phyloP scores from a whole-genome alignment of 2,888 invertebrate genomes.

The Chouioia cunea region DNA sequence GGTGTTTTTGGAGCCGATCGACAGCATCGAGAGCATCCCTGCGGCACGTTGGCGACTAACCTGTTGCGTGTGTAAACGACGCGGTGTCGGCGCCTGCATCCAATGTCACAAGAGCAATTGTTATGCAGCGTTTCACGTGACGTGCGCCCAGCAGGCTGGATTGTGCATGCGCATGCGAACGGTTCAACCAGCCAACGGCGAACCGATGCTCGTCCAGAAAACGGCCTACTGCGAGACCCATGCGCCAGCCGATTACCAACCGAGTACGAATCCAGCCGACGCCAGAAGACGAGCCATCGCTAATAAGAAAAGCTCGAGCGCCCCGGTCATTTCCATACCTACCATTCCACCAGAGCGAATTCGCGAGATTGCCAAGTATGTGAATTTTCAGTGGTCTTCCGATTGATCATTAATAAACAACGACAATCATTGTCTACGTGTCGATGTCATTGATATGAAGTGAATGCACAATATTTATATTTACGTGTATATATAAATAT shows the following conservation, averaged over 20 bases:
- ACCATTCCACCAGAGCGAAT: constrained; percentile 91
- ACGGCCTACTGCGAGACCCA: constrained; percentile 97
- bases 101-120: constrained; percentile 98
- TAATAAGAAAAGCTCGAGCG: constrained; percentile 85
- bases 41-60: constrained; percentile 95
- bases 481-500: not conserved
- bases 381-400: constrained; percentile 12
- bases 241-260: constrained; percentile 77
- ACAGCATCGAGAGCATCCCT: constrained; percentile 96
- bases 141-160: constrained; percentile 96
- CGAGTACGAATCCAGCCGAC: constrained; percentile 65
- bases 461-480: too few relatives aligned
- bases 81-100: constrained; percentile 95
- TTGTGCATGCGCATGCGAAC: constrained; percentile 98
- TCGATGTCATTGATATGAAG: too few relatives aligned
- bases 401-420: too few relatives aligned
- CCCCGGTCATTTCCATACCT: constrained; percentile 93
- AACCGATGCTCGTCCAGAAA: constrained; percentile 90
- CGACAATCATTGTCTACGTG: too few relatives aligned
- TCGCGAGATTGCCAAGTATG: constrained; percentile 88
- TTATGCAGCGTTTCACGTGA: constrained; percentile 98
- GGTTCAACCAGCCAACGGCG: constrained; percentile 76
- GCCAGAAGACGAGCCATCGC: constrained; percentile 69
- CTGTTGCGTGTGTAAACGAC: constrained; percentile 96
- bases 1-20: constrained; percentile 97